Conservation (phyloP, 2,113 vertebrate genomes). For the Prionailurus viverrinus region DNA sequence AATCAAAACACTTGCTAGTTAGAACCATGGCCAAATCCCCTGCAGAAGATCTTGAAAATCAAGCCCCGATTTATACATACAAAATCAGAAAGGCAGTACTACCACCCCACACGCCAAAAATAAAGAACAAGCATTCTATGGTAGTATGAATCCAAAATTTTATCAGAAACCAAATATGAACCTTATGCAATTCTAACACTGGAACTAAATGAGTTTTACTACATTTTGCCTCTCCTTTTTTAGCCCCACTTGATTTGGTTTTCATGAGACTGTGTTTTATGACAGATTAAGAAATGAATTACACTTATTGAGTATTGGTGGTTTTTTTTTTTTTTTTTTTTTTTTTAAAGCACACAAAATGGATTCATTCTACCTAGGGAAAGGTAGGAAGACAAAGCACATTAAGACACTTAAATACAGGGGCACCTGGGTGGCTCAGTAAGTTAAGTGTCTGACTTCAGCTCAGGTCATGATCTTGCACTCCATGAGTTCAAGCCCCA, state of each 20-base stretch:
- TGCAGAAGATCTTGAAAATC: conserved; percentile 21
- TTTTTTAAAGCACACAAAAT: conserved; percentile 48
- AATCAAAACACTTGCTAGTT: neutral
- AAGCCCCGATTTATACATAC: neutral
- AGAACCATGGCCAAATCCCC: neutral
- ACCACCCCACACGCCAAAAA: neutral
- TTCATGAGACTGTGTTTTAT: neutral
- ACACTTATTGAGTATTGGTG: neutral
- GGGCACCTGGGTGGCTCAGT: no score
- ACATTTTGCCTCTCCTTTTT: neutral
- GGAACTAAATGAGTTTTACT: conserved; percentile 17
- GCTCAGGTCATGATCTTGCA: no score
- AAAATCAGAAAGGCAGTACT: neutral
- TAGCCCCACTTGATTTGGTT: conserved; percentile 42
- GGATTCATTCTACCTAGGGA: neutral
- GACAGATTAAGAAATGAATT: neutral
- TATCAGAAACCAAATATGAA: conserved; percentile 43
- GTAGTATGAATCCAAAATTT: neutral
- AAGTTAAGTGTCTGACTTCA: no score
- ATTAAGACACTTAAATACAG: conserved; percentile 8
- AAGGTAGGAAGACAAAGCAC: conserved; percentile 51
- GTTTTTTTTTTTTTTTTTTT: neutral
- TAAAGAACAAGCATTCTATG: neutral
- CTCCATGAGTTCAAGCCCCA: no score
- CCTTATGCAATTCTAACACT: conserved; percentile 13